phyloP scores from a whole-genome alignment of 2,888 invertebrate species.

The Protophormia terraenovae region DNA sequence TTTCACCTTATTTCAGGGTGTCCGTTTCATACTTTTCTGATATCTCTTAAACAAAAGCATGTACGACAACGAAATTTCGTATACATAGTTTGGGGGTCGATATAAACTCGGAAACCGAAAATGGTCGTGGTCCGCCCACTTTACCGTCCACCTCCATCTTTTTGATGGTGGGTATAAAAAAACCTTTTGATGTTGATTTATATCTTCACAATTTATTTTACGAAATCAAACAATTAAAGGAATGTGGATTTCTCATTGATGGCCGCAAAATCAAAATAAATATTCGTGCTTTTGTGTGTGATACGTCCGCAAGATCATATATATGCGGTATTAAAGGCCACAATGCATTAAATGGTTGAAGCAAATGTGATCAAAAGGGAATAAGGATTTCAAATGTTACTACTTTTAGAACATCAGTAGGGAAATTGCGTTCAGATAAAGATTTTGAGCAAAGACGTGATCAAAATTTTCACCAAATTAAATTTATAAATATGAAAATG shows the following conservation, averaged over 20 bases:
- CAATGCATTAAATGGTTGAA: slow-evolving; percentile 21
- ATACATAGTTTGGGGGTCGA: too few species aligned
- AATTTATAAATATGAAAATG: background rate
- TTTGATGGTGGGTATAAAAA: too few species aligned
- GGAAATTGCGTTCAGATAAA: background rate
- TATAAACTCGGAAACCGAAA: too few species aligned
- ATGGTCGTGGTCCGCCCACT: too few species aligned
- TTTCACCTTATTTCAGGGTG: too few species aligned
- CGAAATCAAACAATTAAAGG: background rate
- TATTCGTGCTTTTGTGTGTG: background rate
- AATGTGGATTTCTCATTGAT: background rate
- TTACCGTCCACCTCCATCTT: too few species aligned
- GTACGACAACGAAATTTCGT: too few species aligned
- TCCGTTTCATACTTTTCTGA: too few species aligned
- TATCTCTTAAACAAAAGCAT: too few species aligned
- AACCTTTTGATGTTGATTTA: background rate
- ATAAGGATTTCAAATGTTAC: background rate
- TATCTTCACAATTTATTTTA: background rate
- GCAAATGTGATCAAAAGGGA: slow-evolving; percentile 18
- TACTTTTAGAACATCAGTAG: background rate
- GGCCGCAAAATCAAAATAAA: background rate
- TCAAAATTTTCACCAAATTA: slow-evolving; percentile 4
- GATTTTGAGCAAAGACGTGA: slow-evolving; percentile 1
- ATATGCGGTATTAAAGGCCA: slow-evolving; percentile 29
- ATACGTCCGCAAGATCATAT: background rate